phyloP scores from a whole-genome alignment of 1,140 invertebrate genomes.

The Limonius californicus region DNA sequence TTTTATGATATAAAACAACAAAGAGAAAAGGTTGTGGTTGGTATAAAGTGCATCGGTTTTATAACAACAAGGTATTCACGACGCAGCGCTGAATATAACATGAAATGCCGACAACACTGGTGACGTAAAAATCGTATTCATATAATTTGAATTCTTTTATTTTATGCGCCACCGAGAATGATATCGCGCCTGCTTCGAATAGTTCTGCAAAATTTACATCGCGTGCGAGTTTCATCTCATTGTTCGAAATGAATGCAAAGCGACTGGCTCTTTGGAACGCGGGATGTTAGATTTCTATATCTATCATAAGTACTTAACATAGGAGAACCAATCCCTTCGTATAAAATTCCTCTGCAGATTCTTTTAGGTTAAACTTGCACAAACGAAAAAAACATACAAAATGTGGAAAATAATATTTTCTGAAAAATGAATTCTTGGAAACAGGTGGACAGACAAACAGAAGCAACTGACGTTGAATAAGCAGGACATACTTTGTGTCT shows the following conservation, averaged over 20 bases:
- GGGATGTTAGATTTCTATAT: constrained; percentile 15
- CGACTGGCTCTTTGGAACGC: constrained; percentile 32
- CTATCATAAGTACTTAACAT: constrained; percentile 2
- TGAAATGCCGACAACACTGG: constrained; percentile 43
- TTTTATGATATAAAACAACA: no score
- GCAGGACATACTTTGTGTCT: background rate
- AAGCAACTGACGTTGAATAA: background rate
- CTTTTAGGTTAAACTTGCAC: no score
- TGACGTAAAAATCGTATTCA: constrained; percentile 46
- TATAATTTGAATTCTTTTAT: constrained; percentile 47
- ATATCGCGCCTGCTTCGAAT: constrained; percentile 44
- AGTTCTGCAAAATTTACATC: constrained; percentile 45
- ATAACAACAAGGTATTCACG: constrained; percentile 29
- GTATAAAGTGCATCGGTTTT: background rate
- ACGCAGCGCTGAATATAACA: constrained; percentile 41
- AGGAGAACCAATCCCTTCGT: background rate
- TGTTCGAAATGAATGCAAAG: constrained; percentile 45
- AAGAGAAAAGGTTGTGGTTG: no score
- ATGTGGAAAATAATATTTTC: no score
- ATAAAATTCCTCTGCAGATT: no score
- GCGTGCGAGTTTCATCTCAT: constrained; percentile 39
- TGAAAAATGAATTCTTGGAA: no score
- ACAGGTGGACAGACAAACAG: background rate
- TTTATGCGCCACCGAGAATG: constrained; percentile 40
- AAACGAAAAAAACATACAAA: no score